Evolutionary conservation across 2,797 vertebrate genomes (phyloP).

Genomic region (Pipistrellus pipistrellus): DNA sequence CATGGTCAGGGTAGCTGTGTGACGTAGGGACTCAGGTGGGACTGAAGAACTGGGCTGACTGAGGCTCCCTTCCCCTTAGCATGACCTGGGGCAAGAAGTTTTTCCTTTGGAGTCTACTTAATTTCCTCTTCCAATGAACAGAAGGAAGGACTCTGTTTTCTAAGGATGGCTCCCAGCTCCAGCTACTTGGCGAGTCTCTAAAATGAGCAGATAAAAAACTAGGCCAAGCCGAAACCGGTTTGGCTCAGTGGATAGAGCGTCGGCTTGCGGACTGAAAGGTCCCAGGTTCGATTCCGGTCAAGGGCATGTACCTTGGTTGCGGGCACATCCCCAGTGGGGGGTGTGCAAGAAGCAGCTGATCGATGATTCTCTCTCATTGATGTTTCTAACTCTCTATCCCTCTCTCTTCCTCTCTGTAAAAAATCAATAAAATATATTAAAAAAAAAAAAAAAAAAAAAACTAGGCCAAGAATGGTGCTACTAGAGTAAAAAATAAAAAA

Average conservation of each 20-base stretch:
- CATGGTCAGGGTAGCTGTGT: not conserved
- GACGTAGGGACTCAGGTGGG: not conserved
- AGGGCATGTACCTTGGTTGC: too few species aligned
- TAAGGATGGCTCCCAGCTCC: not conserved
- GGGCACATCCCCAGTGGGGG: too few species aligned
- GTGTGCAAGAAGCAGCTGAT: too few species aligned
- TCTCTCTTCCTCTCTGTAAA: too few species aligned
- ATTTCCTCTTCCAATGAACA: slow-evolving; percentile 55
- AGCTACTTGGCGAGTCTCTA: not conserved
- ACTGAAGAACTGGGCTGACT: not conserved
- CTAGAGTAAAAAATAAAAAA: slow-evolving; percentile 14
- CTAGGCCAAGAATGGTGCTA: slow-evolving; percentile 13
- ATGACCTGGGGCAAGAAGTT: not conserved
- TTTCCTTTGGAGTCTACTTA: not conserved
- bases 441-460: not conserved
- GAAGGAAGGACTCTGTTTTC: slow-evolving; percentile 5
- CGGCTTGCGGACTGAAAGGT: too few species aligned
- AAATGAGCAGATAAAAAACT: slow-evolving; percentile 45
- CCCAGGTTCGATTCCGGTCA: too few species aligned
- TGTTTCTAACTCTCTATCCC: too few species aligned
- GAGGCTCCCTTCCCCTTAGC: not conserved
- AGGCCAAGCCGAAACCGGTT: not conserved
- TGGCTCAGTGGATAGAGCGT: too few species aligned
- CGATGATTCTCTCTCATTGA: too few species aligned
- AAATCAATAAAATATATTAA: too few species aligned